phyloP scores from a whole-genome alignment of 2,113 vertebrate genomes.

The Phaethon lepturus region DNA sequence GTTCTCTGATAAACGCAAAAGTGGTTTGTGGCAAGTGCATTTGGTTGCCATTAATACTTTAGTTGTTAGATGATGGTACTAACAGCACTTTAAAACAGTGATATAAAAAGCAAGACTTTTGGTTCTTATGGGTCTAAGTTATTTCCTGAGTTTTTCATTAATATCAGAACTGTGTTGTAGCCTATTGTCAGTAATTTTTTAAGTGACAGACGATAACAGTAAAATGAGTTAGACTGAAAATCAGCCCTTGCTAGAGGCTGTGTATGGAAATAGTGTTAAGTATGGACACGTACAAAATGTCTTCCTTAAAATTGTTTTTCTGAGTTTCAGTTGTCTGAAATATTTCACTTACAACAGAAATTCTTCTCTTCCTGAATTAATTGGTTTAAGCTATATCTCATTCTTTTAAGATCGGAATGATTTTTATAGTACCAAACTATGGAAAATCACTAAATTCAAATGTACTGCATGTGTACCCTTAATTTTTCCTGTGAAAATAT shows the following conservation, averaged over 20 bases:
- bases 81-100: background rate
- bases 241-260: background rate
- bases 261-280: background rate
- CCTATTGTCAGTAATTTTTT: background rate
- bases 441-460: background rate
- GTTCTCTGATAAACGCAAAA: background rate
- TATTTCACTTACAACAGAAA: background rate
- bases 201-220: background rate
- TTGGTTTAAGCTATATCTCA: background rate
- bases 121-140: background rate
- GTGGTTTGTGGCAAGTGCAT: background rate
- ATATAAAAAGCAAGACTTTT: background rate
- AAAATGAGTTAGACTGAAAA: background rate
- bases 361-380: background rate
- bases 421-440: background rate
- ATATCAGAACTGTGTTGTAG: background rate
- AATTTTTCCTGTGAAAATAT: background rate
- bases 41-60: background rate
- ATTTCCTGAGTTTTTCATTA: background rate
- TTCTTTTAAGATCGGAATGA: background rate
- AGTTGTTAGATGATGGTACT: background rate
- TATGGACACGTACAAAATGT: background rate
- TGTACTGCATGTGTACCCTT: rapidly evolving
- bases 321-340: background rate
- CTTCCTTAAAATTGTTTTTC: background rate